Evolutionary conservation across 1,140 invertebrate genomes (phyloP).

Genomic region (Bombus pascuorum): DNA sequence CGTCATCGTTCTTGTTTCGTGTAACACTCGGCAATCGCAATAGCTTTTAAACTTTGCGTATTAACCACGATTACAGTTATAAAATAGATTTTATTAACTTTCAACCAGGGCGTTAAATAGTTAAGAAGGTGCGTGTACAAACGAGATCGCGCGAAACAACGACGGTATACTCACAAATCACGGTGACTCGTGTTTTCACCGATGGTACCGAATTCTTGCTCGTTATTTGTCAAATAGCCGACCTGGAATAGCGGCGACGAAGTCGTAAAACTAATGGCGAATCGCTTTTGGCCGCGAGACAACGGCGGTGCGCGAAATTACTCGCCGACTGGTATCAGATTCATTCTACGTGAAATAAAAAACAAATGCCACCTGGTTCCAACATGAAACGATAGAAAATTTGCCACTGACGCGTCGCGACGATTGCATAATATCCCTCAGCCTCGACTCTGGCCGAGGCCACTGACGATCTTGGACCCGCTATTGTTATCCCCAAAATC

Average conservation of each 20-base stretch:
- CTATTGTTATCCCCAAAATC: slow-evolving; percentile 25
- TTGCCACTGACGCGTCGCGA: too few species aligned
- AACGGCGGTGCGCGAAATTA: too few species aligned
- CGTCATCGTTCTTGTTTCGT: neutral
- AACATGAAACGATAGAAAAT: neutral
- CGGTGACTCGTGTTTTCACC: neutral
- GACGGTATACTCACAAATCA: neutral
- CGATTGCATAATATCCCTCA: neutral
- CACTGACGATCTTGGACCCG: neutral
- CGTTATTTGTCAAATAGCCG: neutral
- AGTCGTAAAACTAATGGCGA: neutral
- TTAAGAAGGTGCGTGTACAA: too few species aligned
- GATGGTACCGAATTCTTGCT: neutral
- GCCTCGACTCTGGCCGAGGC: neutral
- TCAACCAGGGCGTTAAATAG: neutral
- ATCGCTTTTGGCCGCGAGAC: slow-evolving; percentile 2
- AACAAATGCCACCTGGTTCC: neutral
- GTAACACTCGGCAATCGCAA: neutral
- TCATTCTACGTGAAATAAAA: neutral
- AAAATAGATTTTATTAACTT: neutral
- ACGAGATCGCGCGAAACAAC: too few species aligned
- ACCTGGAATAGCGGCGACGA: neutral
- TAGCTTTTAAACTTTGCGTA: neutral
- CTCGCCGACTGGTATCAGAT: too few species aligned
- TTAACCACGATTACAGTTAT: neutral